Percentiles rank a stretch among this genome's conserved stretches.
phyloP scores from a whole-genome alignment of 2,797 vertebrate species.

The Ispidina lecontei region DNA sequence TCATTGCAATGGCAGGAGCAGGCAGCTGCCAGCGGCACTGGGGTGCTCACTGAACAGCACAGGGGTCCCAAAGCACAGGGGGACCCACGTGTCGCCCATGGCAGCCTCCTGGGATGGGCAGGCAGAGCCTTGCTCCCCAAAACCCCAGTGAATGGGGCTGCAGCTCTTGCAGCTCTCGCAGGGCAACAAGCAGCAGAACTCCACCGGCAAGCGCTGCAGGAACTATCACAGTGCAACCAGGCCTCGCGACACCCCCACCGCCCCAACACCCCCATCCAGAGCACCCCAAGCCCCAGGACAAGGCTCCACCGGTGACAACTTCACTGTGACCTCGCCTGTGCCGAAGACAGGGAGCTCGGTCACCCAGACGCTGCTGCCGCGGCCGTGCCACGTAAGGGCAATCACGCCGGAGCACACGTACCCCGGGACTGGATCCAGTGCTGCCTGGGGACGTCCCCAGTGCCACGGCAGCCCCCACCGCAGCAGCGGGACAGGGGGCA shows the following conservation, averaged over 20 bases:
- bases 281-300: not conserved
- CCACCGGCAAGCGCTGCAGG: not conserved
- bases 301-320: not conserved
- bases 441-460: not conserved
- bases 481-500: not conserved
- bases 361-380: fast-evolving
- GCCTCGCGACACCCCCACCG: fast-evolving
- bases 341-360: not conserved
- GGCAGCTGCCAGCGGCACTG: not conserved
- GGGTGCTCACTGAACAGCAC: too few relatives aligned
- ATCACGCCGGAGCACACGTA: fast-evolving
- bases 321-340: not conserved
- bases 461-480: not conserved
- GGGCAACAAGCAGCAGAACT: too few relatives aligned
- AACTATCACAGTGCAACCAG: fast-evolving
- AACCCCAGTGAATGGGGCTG: not conserved
- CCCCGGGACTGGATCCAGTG: not conserved
- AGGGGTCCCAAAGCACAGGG: not conserved
- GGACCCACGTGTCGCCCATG: fast-evolving
- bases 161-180: too few relatives aligned
- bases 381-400: fast-evolving
- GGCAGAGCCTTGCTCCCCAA: not conserved
- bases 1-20: not conserved
- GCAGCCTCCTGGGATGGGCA: not conserved
- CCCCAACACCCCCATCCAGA: not conserved